Conservation (phyloP, 1,140 invertebrate genomes). For the Macrobrachium nipponense region DNA sequence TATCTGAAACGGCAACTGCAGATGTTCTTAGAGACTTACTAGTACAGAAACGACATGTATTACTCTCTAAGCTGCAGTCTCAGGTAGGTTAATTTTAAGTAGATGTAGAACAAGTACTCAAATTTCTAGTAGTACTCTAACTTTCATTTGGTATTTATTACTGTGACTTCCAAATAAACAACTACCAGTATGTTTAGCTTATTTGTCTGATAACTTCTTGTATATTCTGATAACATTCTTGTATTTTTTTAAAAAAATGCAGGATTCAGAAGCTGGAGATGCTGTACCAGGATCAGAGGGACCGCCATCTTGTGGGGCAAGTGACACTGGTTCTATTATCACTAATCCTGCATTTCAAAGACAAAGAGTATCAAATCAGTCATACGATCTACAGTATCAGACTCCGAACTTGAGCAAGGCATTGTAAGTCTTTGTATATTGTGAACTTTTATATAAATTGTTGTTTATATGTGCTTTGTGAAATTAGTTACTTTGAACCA, state of each 20-base stretch:
- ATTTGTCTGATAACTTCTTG: background rate
- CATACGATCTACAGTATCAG: conserved; percentile 63
- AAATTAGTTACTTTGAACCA: background rate
- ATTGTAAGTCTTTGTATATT: conserved; percentile 63
- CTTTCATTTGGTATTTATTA: too few relatives aligned
- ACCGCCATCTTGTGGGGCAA: conserved; percentile 71
- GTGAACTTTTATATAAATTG: background rate
- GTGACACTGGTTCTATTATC: conserved; percentile 83
- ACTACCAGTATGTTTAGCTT: background rate
- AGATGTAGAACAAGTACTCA: conserved; percentile 40
- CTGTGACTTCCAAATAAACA: too few relatives aligned
- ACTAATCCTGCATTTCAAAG: conserved; percentile 79
- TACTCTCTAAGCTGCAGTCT: conserved; percentile 80
- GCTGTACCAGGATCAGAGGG: conserved; percentile 63
- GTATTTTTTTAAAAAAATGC: background rate
- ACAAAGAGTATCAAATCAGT: conserved; percentile 70
- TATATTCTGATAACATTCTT: too few relatives aligned
- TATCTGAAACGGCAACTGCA: conserved; percentile 70
- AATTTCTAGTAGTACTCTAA: too few relatives aligned
- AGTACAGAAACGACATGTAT: conserved; percentile 85
- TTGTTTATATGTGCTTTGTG: background rate
- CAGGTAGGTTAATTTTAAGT: conserved; percentile 78
- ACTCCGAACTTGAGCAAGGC: conserved; percentile 63
- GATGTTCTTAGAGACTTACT: conserved; percentile 91
- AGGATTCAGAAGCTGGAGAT: conserved; percentile 59